Evolutionary conservation across 2,113 vertebrate species (phyloP).

Genomic region (Corythoichthys intestinalis): DNA sequence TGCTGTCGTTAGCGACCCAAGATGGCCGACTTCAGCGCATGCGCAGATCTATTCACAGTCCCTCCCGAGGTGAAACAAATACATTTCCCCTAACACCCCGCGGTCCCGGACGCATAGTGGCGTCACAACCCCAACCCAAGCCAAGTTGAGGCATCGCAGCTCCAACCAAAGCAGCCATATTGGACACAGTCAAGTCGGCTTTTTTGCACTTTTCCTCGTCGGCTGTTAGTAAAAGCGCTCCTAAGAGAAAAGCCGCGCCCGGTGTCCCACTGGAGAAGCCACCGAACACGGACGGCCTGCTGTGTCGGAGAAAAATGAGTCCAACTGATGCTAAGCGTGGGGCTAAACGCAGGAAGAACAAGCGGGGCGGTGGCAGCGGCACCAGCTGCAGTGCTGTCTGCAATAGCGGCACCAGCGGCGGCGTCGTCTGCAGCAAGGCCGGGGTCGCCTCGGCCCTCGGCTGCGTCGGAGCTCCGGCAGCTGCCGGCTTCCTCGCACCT

Average conservation of each 20-base stretch:
- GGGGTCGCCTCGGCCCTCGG: conserved; percentile 75
- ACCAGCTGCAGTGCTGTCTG: conserved; percentile 77
- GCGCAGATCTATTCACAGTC: not conserved
- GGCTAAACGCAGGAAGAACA: conserved; percentile 94
- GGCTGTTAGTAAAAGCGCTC: conserved; percentile 41
- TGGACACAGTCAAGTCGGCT: conserved; percentile 77
- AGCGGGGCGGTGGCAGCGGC: conserved; percentile 88
- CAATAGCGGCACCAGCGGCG: conserved; percentile 53
- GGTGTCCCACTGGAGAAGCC: conserved; percentile 53
- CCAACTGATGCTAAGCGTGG: conserved; percentile 94
- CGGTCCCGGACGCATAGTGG: conserved; percentile 10
- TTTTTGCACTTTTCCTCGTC: conserved; percentile 61
- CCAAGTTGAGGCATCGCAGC: conserved; percentile 56
- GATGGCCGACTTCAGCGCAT: not conserved
- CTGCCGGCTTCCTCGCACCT: conserved; percentile 69
- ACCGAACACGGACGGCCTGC: conserved; percentile 55
- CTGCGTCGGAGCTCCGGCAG: conserved; percentile 67
- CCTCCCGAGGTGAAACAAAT: conserved; percentile 31
- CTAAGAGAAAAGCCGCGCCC: conserved; percentile 12
- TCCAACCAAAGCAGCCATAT: conserved; percentile 70
- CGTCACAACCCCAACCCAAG: conserved; percentile 58
- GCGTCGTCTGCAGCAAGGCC: conserved; percentile 74
- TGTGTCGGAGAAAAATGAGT: conserved; percentile 81
- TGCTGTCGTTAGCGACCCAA: too few relatives aligned
- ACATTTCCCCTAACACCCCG: conserved; percentile 55